These are phyloP conservation scores for Phrynosoma blainvillii DNA, from an alignment of 2,113 vertebrate genomes.

Conservation along the genomic window DNA sequence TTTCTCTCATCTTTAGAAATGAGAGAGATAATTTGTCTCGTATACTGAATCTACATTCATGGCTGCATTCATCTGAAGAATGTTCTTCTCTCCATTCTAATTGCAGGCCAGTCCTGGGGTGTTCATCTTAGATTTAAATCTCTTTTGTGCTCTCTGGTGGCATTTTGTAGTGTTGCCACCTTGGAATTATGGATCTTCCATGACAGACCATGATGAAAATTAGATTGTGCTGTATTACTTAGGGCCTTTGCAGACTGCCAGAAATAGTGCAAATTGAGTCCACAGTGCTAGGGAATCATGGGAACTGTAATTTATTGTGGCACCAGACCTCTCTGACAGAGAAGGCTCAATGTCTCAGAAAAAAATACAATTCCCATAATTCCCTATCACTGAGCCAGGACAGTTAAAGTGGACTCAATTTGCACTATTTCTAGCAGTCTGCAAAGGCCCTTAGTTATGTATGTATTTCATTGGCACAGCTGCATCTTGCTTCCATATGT, in stretches of 20 bases:
- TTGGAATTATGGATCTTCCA: background rate
- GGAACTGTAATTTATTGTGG: too few species aligned
- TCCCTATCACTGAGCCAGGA: too few species aligned
- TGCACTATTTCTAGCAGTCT: too few species aligned
- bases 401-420: too few species aligned
- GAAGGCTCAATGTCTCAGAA: too few species aligned
- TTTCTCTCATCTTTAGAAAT: background rate
- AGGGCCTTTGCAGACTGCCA: too few species aligned
- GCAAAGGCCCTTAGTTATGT: background rate
- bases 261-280: too few species aligned
- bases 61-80: constrained; percentile 2
- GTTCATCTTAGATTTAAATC: background rate
- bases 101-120: background rate
- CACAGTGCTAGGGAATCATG: too few species aligned
- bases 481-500: background rate
- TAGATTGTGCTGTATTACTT: background rate
- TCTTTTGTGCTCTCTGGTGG: background rate
- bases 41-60: background rate
- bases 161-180: background rate
- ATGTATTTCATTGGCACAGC: background rate
- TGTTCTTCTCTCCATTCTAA: background rate
- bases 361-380: too few species aligned
- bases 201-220: background rate
- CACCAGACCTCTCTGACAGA: too few species aligned
- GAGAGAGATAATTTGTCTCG: background rate